Conservation (phyloP, 2,888 invertebrate species). For the Tethea ocularis region DNA sequence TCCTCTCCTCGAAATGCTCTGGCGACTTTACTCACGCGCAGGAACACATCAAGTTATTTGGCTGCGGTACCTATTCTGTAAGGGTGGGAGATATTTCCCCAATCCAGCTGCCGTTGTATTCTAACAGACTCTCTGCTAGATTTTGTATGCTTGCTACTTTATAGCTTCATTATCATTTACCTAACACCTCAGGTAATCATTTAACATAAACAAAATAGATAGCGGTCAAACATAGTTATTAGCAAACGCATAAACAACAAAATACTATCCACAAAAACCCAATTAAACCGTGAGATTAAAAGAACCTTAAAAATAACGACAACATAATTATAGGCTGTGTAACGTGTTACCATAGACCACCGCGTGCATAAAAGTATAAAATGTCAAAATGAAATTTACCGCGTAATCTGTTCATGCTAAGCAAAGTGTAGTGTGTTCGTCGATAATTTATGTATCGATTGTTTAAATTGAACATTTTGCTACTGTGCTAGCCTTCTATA, state of each 20-base stretch:
- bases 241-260: neutral
- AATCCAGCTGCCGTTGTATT: too few species aligned
- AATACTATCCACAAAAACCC: conserved; percentile 12
- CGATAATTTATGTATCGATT: conserved; percentile 16
- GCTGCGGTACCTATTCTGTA: too few species aligned
- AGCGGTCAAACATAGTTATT: neutral
- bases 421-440: conserved; percentile 20
- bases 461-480: neutral
- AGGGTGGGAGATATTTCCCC: too few species aligned
- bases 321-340: conserved; percentile 36
- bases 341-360: conserved; percentile 15
- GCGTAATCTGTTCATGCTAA: conserved; percentile 14
- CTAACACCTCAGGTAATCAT: too few species aligned
- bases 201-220: too few species aligned
- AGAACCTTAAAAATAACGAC: conserved; percentile 24
- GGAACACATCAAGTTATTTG: too few species aligned
- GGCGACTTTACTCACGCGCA: too few species aligned
- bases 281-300: conserved; percentile 25
- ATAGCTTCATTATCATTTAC: neutral
- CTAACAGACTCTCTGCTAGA: too few species aligned
- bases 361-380: conserved; percentile 30
- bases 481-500: neutral
- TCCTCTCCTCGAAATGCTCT: too few species aligned
- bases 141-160: neutral
- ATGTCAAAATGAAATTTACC: conserved; percentile 31